Evolutionary conservation across 1,140 invertebrate species (phyloP).

Genomic region (Coelopa frigida): DNA sequence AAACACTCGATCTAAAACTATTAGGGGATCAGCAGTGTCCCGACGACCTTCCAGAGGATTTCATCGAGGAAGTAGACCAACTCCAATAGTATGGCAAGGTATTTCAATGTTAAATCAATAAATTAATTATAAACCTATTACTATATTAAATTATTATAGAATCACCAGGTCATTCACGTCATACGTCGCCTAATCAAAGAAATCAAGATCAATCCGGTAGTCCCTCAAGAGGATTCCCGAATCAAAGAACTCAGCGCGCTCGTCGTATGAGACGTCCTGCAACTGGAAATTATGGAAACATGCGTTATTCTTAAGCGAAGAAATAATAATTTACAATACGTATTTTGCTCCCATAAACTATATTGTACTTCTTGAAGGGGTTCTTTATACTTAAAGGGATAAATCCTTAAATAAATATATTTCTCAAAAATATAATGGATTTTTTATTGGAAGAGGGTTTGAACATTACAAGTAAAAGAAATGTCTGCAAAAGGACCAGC

Average conservation of each 20-base stretch:
- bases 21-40: slow-evolving; percentile 28
- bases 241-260: slow-evolving; percentile 17
- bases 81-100: slow-evolving; percentile 47
- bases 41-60: slow-evolving; percentile 24
- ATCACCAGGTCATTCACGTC: slow-evolving; percentile 22
- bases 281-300: slow-evolving; percentile 23
- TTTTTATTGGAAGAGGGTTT: too few species aligned
- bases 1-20: slow-evolving; percentile 31
- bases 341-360: too few species aligned
- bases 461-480: too few species aligned
- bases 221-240: slow-evolving; percentile 12
- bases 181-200: slow-evolving; percentile 15
- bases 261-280: slow-evolving; percentile 33
- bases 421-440: too few species aligned
- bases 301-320: too few species aligned
- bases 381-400: too few species aligned
- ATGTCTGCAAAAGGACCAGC: too few species aligned
- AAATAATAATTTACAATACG: too few species aligned
- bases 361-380: too few species aligned
- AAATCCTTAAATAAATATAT: too few species aligned
- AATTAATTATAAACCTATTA: not conserved
- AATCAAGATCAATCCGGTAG: slow-evolving; percentile 20
- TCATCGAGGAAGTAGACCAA: slow-evolving; percentile 36
- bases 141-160: slow-evolving; percentile 3
- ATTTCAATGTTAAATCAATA: slow-evolving; percentile 14